Percentiles rank a stretch among this genome's conserved stretches.
Conservation (phyloP, 2,113 vertebrate genomes). For the Pristiophorus japonicus region DNA sequence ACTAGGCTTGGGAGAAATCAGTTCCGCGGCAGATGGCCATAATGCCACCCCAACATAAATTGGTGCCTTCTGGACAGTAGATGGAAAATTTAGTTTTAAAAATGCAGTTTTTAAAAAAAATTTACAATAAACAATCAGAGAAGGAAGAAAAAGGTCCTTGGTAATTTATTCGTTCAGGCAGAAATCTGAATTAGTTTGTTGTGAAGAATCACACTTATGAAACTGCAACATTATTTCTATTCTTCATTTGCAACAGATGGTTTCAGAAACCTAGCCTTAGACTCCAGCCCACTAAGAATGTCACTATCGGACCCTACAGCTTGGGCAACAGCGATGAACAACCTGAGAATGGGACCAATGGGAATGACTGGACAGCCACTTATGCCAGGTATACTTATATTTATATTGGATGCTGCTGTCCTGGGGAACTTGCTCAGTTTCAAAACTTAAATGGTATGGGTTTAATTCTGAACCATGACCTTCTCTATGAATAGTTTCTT, state of each 20-base stretch:
- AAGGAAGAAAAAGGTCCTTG: not conserved
- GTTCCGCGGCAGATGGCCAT: not conserved
- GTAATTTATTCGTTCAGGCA: not conserved
- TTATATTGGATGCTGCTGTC: not conserved
- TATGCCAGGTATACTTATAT: constrained; percentile 68
- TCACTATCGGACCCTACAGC: constrained; percentile 82
- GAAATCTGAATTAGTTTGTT: not conserved
- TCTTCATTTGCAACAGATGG: constrained; percentile 61
- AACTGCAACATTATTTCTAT: not conserved
- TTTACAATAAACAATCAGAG: not conserved
- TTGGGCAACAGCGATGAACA: constrained; percentile 96
- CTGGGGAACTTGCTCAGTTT: not conserved
- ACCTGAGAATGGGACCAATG: constrained; percentile 86
- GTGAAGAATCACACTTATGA: not conserved
- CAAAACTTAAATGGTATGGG: not conserved
- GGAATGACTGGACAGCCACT: constrained; percentile 80
- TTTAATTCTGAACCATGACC: not conserved
- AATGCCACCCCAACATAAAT: not conserved
- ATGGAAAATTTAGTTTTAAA: not conserved
- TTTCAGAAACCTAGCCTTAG: constrained; percentile 72
- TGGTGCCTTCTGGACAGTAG: not conserved
- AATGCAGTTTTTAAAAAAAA: not conserved
- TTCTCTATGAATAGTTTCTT: not conserved
- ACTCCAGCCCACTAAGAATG: constrained; percentile 76
- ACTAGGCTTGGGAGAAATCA: not conserved